These are phyloP conservation scores for Linurgus olivaceus DNA, from an alignment of 2,797 vertebrate genomes.

Conservation along the genomic window DNA sequence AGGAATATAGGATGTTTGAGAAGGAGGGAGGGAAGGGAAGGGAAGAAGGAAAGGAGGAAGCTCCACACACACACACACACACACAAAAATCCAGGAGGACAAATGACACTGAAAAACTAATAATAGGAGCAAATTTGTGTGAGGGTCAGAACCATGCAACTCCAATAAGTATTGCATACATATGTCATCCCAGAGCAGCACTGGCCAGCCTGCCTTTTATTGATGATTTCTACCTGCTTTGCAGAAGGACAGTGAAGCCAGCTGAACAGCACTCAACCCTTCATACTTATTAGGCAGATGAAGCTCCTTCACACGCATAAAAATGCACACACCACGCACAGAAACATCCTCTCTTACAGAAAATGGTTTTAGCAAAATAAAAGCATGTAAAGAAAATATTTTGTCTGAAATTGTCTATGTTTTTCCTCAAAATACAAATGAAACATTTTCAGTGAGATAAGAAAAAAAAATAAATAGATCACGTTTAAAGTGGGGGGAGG, in stretches of 20 bases:
- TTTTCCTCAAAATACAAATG: not conserved
- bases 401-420: not conserved
- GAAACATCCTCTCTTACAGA: not conserved
- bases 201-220: not conserved
- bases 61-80: not conserved
- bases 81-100: not conserved
- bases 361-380: not conserved
- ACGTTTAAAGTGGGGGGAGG: not conserved
- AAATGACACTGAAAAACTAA: not conserved
- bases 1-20: too few relatives aligned
- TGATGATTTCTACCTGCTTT: not conserved
- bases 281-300: not conserved
- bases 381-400: not conserved
- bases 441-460: not conserved
- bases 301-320: not conserved
- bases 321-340: not conserved
- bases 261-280: not conserved
- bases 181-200: not conserved
- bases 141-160: not conserved
- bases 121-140: not conserved
- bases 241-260: not conserved
- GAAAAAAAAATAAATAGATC: not conserved
- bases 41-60: too few relatives aligned
- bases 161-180: not conserved
- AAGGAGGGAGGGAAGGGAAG: accelerated